Evolutionary conservation across 2,888 invertebrate genomes (phyloP), one percentile per base, ranked within the genome.

Genomic region (Eulithis prunata): DNA sequence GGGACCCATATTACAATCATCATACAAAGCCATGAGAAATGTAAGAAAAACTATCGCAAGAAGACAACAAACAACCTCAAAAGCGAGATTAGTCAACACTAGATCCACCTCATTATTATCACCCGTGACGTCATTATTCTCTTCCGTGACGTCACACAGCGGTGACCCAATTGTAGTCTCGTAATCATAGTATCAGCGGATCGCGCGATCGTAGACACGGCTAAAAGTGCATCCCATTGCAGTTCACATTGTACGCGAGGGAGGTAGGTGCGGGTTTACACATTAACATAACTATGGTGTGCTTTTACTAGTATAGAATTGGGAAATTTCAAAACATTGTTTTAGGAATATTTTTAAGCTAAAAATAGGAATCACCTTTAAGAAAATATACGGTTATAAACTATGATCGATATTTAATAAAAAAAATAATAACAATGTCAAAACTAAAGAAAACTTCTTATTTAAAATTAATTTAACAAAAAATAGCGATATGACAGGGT

Each of bases 51-150:
- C 32, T 47, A 7, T 7, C 28, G n/a, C 32, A 57, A 57, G 12
- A 56, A 49, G 1, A 52, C 14, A 47, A 57, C 47, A 49, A 49
- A 57, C 57, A 49, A 57, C 11, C 47, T 57, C 13, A 38, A 28
- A 51, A 51, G 12, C 54, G n/a, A 46, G 49, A 12, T 58, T 14
- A 57, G 46, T 32, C 46, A 49, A 45, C 43, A 32, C 52, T 45
- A 36, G 52, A 52, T 52, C 45, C 56, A 11, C 49, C 49, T 61
- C 61, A 61, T 57, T 57, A 57, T 46, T 38, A 46, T 60, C 12
- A 60, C 57, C 53, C 51, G 54, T 62, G 62, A 59, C 66, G 66
- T 57, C 62, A 63, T 62, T 66, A 66, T 62, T 46, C 51, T 63
- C 55, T 59, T 59, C 46, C 59, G 38, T 57, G 67, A 57, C 63